These are phyloP conservation scores for Orestias chungarensis DNA, from an alignment of 2,797 vertebrate species.

Conservation along the genomic window DNA sequence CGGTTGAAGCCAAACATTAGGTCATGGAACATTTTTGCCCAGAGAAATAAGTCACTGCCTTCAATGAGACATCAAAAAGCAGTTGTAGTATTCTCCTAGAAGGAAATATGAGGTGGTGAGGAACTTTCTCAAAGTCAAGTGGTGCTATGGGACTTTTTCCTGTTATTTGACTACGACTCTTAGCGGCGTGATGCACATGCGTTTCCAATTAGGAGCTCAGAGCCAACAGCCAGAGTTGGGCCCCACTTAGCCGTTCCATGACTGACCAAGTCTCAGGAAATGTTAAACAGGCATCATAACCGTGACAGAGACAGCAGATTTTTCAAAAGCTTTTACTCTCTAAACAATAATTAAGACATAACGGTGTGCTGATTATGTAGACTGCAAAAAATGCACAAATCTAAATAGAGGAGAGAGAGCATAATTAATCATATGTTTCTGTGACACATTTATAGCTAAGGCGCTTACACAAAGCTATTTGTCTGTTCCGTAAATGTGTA, in stretches of 20 bases:
- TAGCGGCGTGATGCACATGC: constrained; percentile 75
- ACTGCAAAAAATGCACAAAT: constrained; percentile 47
- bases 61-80: constrained; percentile 78
- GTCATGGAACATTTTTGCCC: constrained; percentile 82
- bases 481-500: constrained; percentile 47
- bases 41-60: constrained; percentile 74
- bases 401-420: constrained; percentile 58
- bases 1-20: constrained; percentile 82
- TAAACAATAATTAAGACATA: constrained; percentile 73
- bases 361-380: constrained; percentile 56
- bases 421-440: constrained; percentile 59
- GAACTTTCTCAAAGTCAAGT: constrained; percentile 69
- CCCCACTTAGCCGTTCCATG: constrained; percentile 71
- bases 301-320: constrained; percentile 66
- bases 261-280: constrained; percentile 78
- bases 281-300: constrained; percentile 78
- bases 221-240: constrained; percentile 68
- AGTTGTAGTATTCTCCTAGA: constrained; percentile 70
- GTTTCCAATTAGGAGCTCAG: constrained; percentile 79
- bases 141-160: constrained; percentile 69
- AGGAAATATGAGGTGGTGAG: constrained; percentile 74
- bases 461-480: constrained; percentile 57
- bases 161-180: constrained; percentile 73
- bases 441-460: constrained; percentile 49
- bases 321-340: constrained; percentile 68